phyloP scores from a whole-genome alignment of 2,888 invertebrate species.

The Aleiodes leptofemur region DNA sequence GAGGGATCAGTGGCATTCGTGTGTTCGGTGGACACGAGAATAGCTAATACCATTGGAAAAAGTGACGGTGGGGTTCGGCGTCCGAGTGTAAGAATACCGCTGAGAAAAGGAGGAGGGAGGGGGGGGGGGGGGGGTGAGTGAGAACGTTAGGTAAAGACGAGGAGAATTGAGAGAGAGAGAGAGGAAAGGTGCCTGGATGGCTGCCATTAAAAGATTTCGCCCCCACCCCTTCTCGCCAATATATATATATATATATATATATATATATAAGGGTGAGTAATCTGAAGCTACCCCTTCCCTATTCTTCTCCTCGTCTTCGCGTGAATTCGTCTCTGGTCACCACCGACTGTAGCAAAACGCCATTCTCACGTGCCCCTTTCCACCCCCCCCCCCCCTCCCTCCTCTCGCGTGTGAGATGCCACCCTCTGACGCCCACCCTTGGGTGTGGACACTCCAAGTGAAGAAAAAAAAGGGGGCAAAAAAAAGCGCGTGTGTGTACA shows the following conservation, averaged over 20 bases:
- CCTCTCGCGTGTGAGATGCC: background rate
- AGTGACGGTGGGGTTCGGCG: constrained; percentile 40
- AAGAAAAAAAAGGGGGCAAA: constrained; percentile 14
- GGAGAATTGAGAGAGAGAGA: background rate
- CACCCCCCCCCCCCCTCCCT: constrained; percentile 15
- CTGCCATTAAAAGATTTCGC: constrained; percentile 74
- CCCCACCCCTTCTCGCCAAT: constrained; percentile 66
- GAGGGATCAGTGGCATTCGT: constrained; percentile 62
- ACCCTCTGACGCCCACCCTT: constrained; percentile 22
- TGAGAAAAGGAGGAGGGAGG: constrained; percentile 26
- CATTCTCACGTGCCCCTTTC: background rate
- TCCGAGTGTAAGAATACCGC: background rate
- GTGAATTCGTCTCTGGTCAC: constrained; percentile 34
- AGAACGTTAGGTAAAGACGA: constrained; percentile 14
- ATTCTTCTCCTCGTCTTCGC: constrained; percentile 44
- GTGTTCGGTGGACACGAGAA: constrained; percentile 68
- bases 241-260: constrained; percentile 26
- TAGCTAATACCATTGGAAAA: constrained; percentile 68
- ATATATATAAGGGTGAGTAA: constrained; percentile 70
- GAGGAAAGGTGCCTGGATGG: constrained; percentile 62
- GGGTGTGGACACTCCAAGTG: constrained; percentile 45
- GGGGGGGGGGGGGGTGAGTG: constrained; percentile 42
- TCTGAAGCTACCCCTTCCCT: constrained; percentile 58
- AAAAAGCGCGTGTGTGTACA: constrained; percentile 35
- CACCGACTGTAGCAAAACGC: constrained; percentile 12